A percentile compares a stretch with the other conserved stretches of the same genome.
phyloP scores from a whole-genome alignment of 2,797 vertebrate genomes.

The Thaleichthys pacificus region DNA sequence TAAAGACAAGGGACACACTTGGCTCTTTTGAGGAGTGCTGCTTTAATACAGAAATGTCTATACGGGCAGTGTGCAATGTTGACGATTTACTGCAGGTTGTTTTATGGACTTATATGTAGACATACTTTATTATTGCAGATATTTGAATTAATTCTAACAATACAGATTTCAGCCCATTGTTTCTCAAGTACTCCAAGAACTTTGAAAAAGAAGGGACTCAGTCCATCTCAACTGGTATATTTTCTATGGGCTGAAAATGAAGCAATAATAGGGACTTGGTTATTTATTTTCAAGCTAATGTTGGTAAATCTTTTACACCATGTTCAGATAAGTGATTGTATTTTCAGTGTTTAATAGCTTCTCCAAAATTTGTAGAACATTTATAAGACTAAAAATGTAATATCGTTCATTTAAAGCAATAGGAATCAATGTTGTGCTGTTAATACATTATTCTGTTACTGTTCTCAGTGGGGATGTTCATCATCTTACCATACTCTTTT shows the following conservation, averaged over 20 bases:
- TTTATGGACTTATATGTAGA: background rate
- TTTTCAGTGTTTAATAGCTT: slow-evolving; percentile 24
- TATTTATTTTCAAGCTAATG: slow-evolving; percentile 13
- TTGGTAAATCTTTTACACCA: slow-evolving; percentile 29
- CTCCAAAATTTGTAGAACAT: slow-evolving; percentile 23
- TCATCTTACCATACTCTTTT: background rate
- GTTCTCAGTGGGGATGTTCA: slow-evolving; percentile 17
- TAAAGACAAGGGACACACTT: background rate
- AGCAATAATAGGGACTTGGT: background rate
- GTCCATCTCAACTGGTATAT: slow-evolving; percentile 13
- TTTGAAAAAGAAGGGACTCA: background rate
- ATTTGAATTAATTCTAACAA: background rate
- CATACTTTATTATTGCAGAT: background rate
- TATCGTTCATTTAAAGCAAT: slow-evolving; percentile 21
- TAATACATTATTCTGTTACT: background rate
- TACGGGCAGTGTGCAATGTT: slow-evolving; percentile 39
- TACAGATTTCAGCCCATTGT: background rate
- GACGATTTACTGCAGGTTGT: background rate
- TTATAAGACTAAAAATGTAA: slow-evolving; percentile 6
- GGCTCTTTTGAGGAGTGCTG: no score
- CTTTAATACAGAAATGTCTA: background rate
- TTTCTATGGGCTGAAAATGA: slow-evolving; percentile 13
- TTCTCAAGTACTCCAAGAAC: background rate
- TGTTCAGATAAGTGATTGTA: slow-evolving; percentile 19
- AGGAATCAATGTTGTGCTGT: slow-evolving; percentile 18